Evolutionary conservation across 64 coral and sea anemone species (phyloP).

Genomic region (Acropora yongei): DNA sequence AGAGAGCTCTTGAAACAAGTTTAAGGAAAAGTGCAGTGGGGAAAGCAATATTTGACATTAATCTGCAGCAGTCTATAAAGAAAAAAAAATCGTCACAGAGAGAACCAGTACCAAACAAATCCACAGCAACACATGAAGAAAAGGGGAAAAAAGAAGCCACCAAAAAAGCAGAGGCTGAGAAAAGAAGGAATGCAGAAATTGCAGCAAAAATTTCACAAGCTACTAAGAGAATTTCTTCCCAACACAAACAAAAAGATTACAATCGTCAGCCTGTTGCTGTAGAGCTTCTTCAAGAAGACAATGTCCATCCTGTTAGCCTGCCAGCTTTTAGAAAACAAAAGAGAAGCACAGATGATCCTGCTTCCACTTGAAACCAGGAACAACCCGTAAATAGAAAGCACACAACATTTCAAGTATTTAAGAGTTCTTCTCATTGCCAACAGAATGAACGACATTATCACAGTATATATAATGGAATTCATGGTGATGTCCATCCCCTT

Average conservation of each 20-base stretch:
- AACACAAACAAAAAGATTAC: background rate
- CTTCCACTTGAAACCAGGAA: background rate
- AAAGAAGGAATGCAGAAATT: slow-evolving; percentile 28
- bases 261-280: background rate
- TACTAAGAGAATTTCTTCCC: background rate
- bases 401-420: background rate
- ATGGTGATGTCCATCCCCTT: background rate
- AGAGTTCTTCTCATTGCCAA: background rate
- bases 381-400: background rate
- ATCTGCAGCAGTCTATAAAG: background rate
- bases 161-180: slow-evolving; percentile 4
- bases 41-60: slow-evolving; percentile 11
- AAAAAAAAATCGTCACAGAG: slow-evolving; percentile 9
- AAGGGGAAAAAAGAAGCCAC: background rate
- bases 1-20: background rate
- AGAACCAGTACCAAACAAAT: background rate
- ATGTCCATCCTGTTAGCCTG: background rate
- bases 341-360: background rate
- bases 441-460: too few relatives aligned
- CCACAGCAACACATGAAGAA: too few relatives aligned
- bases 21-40: slow-evolving; percentile 45
- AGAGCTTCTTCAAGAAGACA: background rate
- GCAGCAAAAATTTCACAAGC: slow-evolving; percentile 14
- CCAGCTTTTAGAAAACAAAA: slow-evolving; percentile 13
- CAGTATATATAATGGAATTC: too few relatives aligned